These are phyloP conservation scores for Cydia splendana DNA, from an alignment of 1,140 invertebrate genomes.

Conservation along the genomic window DNA sequence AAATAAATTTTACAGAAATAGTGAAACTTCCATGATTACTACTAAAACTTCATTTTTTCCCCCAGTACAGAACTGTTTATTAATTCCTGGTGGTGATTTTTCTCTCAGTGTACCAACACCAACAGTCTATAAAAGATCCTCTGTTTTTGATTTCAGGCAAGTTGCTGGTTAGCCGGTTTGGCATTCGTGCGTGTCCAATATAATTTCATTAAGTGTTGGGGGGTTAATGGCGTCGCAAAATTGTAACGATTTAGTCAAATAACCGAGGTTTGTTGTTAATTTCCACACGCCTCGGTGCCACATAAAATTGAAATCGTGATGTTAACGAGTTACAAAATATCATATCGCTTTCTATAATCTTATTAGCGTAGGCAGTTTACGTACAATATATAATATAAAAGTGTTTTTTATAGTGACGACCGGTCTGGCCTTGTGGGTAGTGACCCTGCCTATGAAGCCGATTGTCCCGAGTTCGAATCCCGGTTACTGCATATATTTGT, in stretches of 20 bases:
- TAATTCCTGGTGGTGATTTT: too few species aligned
- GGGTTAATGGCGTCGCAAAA: slow-evolving; percentile 61
- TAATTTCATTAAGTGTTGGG: slow-evolving; percentile 60
- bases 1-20: too few species aligned
- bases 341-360: slow-evolving; percentile 32
- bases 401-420: neutral
- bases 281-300: slow-evolving; percentile 55
- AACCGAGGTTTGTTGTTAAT: slow-evolving; percentile 56
- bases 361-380: slow-evolving; percentile 3
- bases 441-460: too few species aligned
- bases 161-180: slow-evolving; percentile 17
- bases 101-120: too few species aligned
- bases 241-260: slow-evolving; percentile 64
- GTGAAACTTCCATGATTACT: too few species aligned
- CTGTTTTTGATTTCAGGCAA: neutral
- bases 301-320: slow-evolving; percentile 72
- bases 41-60: too few species aligned
- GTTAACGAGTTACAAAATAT: slow-evolving; percentile 59
- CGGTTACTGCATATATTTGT: too few species aligned
- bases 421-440: too few species aligned
- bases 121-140: too few species aligned
- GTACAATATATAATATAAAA: neutral
- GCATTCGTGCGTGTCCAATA: slow-evolving; percentile 56
- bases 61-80: too few species aligned
- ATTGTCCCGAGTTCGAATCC: too few species aligned